These are phyloP conservation scores for Melospiza georgiana DNA, from an alignment of 2,113 vertebrate genomes.

Conservation along the genomic window DNA sequence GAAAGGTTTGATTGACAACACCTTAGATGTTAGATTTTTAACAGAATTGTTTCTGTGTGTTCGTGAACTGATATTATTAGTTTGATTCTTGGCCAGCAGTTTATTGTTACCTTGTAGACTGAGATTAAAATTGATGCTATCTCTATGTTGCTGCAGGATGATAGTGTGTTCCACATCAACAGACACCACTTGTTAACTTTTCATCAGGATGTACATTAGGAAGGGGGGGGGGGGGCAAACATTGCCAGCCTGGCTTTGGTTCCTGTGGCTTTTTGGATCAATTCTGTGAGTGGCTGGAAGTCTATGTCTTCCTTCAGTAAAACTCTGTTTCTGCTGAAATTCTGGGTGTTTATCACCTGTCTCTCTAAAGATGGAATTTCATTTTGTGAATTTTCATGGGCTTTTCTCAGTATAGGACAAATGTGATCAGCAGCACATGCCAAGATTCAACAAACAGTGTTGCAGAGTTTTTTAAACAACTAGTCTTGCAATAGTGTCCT, in stretches of 20 bases:
- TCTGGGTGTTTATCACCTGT: background rate
- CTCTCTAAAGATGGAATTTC: background rate
- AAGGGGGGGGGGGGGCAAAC: background rate
- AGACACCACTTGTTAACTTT: background rate
- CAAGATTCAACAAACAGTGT: background rate
- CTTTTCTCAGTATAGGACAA: background rate
- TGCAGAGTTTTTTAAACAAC: background rate
- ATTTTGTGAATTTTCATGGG: background rate
- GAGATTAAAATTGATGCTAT: background rate
- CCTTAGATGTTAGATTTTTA: background rate
- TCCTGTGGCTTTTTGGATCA: background rate
- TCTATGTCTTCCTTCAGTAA: background rate
- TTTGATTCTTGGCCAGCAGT: background rate
- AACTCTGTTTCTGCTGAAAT: background rate
- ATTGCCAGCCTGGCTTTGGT: background rate
- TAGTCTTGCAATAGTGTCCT: background rate
- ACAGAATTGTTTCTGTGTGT: background rate
- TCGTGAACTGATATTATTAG: background rate
- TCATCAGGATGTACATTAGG: fast-evolving
- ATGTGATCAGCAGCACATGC: background rate
- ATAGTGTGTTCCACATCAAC: background rate
- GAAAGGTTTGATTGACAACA: background rate
- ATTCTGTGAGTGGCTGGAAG: background rate
- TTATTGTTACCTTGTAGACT: background rate
- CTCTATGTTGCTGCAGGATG: background rate